Evolutionary conservation across 2,113 vertebrate genomes (phyloP).

Genomic region (Erpornis zantholeuca): DNA sequence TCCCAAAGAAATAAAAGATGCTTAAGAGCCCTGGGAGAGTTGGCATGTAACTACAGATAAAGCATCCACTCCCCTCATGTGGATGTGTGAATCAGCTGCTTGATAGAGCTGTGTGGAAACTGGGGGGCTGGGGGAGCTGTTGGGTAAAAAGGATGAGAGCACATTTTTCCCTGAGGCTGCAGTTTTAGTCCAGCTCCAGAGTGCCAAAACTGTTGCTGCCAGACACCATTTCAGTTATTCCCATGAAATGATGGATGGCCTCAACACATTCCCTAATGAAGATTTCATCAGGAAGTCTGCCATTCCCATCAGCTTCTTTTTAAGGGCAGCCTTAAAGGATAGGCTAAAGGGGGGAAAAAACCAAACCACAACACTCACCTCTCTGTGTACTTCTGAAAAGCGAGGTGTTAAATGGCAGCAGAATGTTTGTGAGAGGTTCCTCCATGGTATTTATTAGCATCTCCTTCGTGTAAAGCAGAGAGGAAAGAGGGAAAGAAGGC

Average conservation of each 20-base stretch:
- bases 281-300: neutral
- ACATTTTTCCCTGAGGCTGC: constrained; percentile 32
- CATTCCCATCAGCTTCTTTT: neutral
- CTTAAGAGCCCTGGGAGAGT: constrained; percentile 4
- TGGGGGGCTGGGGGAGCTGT: neutral
- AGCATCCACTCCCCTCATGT: neutral
- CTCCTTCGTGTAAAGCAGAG: neutral
- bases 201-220: neutral
- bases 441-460: neutral
- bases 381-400: neutral
- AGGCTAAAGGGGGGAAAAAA: neutral
- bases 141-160: constrained; percentile 30
- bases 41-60: neutral
- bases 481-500: neutral
- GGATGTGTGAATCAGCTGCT: neutral
- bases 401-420: neutral
- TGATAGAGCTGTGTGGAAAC: neutral
- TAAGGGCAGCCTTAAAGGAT: neutral
- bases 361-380: neutral
- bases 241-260: neutral
- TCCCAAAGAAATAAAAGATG: neutral
- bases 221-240: constrained; percentile 27
- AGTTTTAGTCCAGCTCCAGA: constrained; percentile 16
- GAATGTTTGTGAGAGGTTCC: neutral
- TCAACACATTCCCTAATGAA: constrained; percentile 20